A percentile compares a stretch with the other conserved stretches of the same genome.
Evolutionary conservation across 2,888 invertebrate genomes (phyloP).

Genomic region (Agapetus fuscipes): DNA sequence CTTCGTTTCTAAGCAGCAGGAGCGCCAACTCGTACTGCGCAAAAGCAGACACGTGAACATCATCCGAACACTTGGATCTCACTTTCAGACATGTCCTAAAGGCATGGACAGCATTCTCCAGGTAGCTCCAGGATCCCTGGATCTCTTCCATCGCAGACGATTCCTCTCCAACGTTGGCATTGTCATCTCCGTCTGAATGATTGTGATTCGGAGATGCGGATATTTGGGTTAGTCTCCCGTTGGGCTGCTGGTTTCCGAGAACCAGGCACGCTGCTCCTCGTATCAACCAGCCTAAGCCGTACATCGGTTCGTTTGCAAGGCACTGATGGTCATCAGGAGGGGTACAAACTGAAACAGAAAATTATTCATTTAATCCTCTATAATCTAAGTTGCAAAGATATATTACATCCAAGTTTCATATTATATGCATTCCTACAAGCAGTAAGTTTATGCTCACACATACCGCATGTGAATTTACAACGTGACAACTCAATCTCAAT

Average conservation of each 20-base stretch:
- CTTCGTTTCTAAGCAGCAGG: conserved; percentile 33
- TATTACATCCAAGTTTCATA: too few species aligned
- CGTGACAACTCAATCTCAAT: too few species aligned
- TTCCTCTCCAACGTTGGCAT: conserved; percentile 1
- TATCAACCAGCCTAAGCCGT: conserved; percentile 43
- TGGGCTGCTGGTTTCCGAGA: conserved; percentile 25
- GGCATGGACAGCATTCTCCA: conserved; percentile 28
- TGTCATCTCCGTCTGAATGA: background rate
- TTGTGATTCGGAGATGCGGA: background rate
- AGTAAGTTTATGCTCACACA: too few species aligned
- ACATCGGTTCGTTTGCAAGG: conserved; percentile 40
- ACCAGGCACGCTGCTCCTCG: conserved; percentile 41
- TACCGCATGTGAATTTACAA: too few species aligned
- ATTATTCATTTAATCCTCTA: conserved; percentile 3
- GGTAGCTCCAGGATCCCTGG: background rate
- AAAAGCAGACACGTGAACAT: conserved; percentile 53
- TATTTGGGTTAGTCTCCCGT: too few species aligned
- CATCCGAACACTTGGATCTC: conserved; percentile 28
- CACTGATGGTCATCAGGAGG: conserved; percentile 28
- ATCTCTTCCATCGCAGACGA: background rate
- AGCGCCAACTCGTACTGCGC: conserved; percentile 54
- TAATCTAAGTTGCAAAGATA: too few species aligned
- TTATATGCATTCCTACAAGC: too few species aligned
- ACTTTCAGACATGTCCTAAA: conserved; percentile 32
- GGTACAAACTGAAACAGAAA: conserved; percentile 23